Evolutionary conservation across 2,797 vertebrate genomes (phyloP).

Genomic region (Sebastes hopkinsi): DNA sequence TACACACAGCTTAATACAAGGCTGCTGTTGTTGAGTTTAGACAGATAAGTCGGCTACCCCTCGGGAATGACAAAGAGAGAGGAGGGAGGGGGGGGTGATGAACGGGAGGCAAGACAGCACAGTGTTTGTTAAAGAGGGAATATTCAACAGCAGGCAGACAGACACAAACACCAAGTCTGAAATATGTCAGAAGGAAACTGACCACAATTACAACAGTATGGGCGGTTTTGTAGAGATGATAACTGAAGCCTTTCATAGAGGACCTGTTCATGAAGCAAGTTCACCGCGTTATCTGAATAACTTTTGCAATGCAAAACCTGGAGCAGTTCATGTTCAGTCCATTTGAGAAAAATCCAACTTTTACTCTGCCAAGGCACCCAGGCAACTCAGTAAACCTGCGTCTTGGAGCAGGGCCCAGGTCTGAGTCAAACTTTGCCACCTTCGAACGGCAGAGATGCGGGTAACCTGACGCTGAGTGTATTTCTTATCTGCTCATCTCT

Average conservation of each 20-base stretch:
- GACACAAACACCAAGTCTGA: not conserved
- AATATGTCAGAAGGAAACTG: not conserved
- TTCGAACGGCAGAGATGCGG: slow-evolving; percentile 18
- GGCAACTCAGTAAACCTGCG: slow-evolving; percentile 16
- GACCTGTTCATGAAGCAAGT: not conserved
- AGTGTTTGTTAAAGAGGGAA: slow-evolving; percentile 47
- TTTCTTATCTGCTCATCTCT: slow-evolving; percentile 56
- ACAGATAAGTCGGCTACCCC: slow-evolving; percentile 44
- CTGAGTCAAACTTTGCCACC: slow-evolving; percentile 32
- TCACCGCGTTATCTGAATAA: not conserved
- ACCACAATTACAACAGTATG: not conserved
- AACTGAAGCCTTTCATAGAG: not conserved
- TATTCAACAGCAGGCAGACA: slow-evolving; percentile 13
- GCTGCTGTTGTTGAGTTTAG: slow-evolving; percentile 54
- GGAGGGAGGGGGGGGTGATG: not conserved
- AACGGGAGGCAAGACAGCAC: slow-evolving; percentile 7
- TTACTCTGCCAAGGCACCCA: not conserved
- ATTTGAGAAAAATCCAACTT: slow-evolving; percentile 2
- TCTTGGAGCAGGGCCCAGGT: slow-evolving; percentile 25
- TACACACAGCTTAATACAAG: slow-evolving; percentile 36
- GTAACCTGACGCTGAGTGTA: slow-evolving; percentile 50
- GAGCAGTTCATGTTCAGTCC: slow-evolving; percentile 3
- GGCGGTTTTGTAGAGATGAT: not conserved
- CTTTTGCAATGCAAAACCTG: not conserved
- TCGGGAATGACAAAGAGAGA: slow-evolving; percentile 28